phyloP scores from a whole-genome alignment of 1,140 invertebrate genomes.

The Dendroctonus valens region DNA sequence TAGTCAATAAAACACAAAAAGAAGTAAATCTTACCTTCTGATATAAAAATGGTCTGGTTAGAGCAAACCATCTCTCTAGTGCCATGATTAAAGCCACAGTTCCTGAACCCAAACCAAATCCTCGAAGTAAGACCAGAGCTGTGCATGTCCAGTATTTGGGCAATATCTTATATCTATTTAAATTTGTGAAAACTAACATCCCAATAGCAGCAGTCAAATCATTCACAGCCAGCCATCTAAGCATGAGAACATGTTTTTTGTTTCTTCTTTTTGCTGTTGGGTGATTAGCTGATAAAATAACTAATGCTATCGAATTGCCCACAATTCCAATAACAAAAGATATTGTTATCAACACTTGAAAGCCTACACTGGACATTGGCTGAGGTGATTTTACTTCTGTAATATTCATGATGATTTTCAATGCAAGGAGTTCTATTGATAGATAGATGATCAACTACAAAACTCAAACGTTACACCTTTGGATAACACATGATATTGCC shows the following conservation, averaged over 20 bases:
- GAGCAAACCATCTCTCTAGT: constrained; percentile 77
- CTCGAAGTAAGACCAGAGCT: constrained; percentile 69
- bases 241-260: constrained; percentile 74
- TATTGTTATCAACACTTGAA: constrained; percentile 38
- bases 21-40: constrained; percentile 66
- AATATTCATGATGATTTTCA: constrained; percentile 11
- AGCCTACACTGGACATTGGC: constrained; percentile 51
- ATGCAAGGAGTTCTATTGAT: neutral
- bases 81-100: constrained; percentile 87
- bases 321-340: constrained; percentile 58
- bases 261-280: constrained; percentile 64
- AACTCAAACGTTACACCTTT: no score
- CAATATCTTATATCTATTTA: constrained; percentile 59
- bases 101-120: constrained; percentile 82
- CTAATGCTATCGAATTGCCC: constrained; percentile 62
- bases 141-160: constrained; percentile 62
- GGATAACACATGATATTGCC: neutral
- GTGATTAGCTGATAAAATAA: constrained; percentile 53
- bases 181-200: constrained; percentile 57
- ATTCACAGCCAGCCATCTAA: constrained; percentile 74
- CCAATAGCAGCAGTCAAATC: constrained; percentile 75
- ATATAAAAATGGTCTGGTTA: constrained; percentile 84
- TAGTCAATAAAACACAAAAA: no score
- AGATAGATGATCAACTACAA: neutral
- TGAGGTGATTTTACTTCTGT: constrained; percentile 44